Base-by-base conservation (phyloP, 2,113 vertebrate genomes). In the Montifringilla adamsi region DNA sequence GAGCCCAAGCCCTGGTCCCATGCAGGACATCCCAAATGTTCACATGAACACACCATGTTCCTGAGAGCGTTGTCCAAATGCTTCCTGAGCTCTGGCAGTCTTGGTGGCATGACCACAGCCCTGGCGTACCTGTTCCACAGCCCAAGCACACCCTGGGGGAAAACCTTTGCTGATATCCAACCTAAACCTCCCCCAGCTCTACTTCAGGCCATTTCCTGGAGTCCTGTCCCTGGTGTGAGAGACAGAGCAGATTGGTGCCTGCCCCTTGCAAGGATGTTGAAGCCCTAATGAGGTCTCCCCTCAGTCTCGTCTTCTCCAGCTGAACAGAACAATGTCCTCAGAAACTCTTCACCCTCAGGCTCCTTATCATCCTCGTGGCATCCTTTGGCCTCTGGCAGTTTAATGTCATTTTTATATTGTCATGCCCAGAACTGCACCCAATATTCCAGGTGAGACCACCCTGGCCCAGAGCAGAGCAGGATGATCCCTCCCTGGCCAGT, bases 381-480 rank as follows among this genome's bases (percentile, higher is more conserved):
- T 33, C 27, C 28, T 64, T 74, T 63, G 4, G 8, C 22, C 9
- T 33, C 39, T 47, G 22, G 18, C 6, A 33, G 22, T 33, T 84
- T 7, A 55, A 27, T 39, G n/a, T 5, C 11, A 7, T 33, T 55
- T 73, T 55, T 9, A n/a, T 1, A 3, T 1, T 8, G 10, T 18
- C 3, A 10, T 10, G 7, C 22, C 13, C 39, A 37, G 1, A 72
- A 18, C 7, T 22, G 47, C 47, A 10, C 26, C 10, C 46, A 21
- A 2, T 11, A 37, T 37, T 26, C 26, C 24, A 31, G 37, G 20
- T 35, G 46, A 83, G 56, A 37, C 26, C 0, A 0, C 20, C 24
- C 19, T 3, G 3, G 26, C 19, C 19, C 33, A 26, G 33, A 1
- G 55, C 35, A 70, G 24, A 60, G 46, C 20, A 3, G 37, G 55